Percentiles rank a stretch among this genome's conserved stretches.
Conservation (phyloP, 2,113 vertebrate species). For the Polypterus senegalus region DNA sequence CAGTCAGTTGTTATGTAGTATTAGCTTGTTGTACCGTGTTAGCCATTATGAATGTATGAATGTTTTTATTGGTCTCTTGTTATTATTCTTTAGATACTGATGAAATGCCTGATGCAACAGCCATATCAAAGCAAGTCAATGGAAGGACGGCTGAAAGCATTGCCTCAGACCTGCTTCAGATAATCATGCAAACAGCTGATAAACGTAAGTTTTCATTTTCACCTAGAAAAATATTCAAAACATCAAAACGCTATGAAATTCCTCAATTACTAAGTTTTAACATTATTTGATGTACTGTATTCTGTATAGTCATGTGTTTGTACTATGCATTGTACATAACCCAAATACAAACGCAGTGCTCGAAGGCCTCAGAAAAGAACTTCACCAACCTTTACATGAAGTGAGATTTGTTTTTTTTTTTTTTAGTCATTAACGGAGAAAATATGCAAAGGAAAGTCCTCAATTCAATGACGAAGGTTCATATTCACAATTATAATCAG, state of each 20-base stretch:
- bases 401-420: not conserved
- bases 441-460: not conserved
- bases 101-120: rapidly evolving
- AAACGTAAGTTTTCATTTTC: not conserved
- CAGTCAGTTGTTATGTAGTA: no score
- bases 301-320: not conserved
- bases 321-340: not conserved
- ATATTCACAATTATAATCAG: not conserved
- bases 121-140: not conserved
- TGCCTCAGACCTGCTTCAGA: constrained; percentile 12
- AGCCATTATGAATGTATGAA: no score
- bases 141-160: constrained; percentile 13
- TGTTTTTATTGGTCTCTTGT: no score
- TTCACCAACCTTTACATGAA: no score
- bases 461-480: not conserved
- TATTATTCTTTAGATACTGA: not conserved
- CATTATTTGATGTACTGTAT: not conserved
- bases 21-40: no score
- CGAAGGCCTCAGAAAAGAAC: no score
- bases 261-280: no score
- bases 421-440: constrained; percentile 18
- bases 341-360: no score
- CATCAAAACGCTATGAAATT: no score
- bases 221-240: not conserved
- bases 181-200: constrained; percentile 18